Conservation (phyloP, 2,888 invertebrate genomes). For the Liopterus haemorrhoidalis region DNA sequence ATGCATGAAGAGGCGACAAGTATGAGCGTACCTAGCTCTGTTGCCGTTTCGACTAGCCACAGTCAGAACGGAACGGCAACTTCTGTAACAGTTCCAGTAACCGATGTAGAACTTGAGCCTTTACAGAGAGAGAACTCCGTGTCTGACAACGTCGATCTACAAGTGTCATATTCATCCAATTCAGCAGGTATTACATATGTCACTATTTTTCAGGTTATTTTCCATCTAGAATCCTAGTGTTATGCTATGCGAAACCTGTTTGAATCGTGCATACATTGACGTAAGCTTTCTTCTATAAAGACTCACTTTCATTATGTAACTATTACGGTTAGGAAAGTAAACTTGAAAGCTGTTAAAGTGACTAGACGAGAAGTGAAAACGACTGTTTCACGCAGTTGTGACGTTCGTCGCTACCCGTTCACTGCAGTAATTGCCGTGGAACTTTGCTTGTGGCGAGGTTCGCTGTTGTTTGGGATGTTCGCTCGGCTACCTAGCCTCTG, state of each 20-base stretch:
- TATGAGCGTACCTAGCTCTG: slow-evolving; percentile 60
- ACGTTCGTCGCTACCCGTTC: too few relatives aligned
- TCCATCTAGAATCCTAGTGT: slow-evolving; percentile 14
- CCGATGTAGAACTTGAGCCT: slow-evolving; percentile 48
- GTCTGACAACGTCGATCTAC: slow-evolving; percentile 54
- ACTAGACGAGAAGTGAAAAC: too few relatives aligned
- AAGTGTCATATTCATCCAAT: slow-evolving; percentile 57
- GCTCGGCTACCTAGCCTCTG: too few relatives aligned
- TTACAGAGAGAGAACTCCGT: slow-evolving; percentile 49
- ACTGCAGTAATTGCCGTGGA: too few relatives aligned
- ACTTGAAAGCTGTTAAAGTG: slow-evolving; percentile 1
- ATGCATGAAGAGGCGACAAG: slow-evolving; percentile 68
- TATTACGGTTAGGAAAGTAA: slow-evolving; percentile 11
- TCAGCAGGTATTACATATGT: slow-evolving; percentile 48
- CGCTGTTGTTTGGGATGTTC: too few relatives aligned
- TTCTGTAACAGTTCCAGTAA: slow-evolving; percentile 43
- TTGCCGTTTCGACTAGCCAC: slow-evolving; percentile 58
- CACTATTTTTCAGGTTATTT: slow-evolving; percentile 4
- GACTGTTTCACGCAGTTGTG: too few relatives aligned
- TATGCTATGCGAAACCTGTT: slow-evolving; percentile 41
- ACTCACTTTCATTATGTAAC: slow-evolving; percentile 46
- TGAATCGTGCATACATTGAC: slow-evolving; percentile 31
- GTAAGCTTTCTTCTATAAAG: slow-evolving; percentile 39
- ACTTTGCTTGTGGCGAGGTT: too few relatives aligned
- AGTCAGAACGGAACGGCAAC: slow-evolving; percentile 41